Base-by-base conservation (phyloP, 2,113 vertebrate species). In the Hippocampus comes region DNA sequence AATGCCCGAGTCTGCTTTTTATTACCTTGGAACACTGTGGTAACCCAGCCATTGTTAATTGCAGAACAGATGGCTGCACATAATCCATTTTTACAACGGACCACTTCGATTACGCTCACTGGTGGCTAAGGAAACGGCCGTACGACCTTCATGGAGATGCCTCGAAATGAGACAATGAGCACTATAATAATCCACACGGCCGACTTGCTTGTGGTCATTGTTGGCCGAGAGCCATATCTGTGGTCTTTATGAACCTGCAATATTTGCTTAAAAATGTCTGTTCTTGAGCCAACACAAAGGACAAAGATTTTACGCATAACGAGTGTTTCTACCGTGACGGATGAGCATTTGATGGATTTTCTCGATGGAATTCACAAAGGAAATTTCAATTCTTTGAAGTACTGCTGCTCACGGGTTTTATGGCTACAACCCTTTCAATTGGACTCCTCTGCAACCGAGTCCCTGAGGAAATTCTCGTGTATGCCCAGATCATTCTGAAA, bases 1-100 rank as follows among this genome's bases (percentile, higher is more conserved):
- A 84, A 82, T 30, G 27, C 25, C 57, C 41, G n/a, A 46, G 78
- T 84, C 82, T 81, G 78, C 73, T 83, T 85, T 89, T 89, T 88
- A 89, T 88, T 82, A 89, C 73, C 82, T 72, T 53, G 43, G 87
- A 89, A 66, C 86, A 87, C 80, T 73, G 82, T 78, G 75, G 55
- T 68, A 86, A 83, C 78, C 82, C 82, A 86, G 78, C 82, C 86
- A 79, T 87, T 88, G 84, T 89, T 91, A 91, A 90, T 89, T 80
- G 80, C 79, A 86, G 83, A 87, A 87, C 89, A 85, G 86, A 90
- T 85, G 88, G 89, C 88, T 87, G 87, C 85, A 89, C 86, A 89
- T 85, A 84, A 87, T 90, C 87, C 75, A 79, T 90, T 88, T 89
- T 90, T 86, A 89, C 84, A 86, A 85, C 86, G 55, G 63, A 80